A percentile compares a stretch with the other conserved stretches of the same genome.
These are phyloP conservation scores for Pachymerium ferrugineum DNA, from an alignment of 2,888 invertebrate genomes.

Conservation along the genomic window DNA sequence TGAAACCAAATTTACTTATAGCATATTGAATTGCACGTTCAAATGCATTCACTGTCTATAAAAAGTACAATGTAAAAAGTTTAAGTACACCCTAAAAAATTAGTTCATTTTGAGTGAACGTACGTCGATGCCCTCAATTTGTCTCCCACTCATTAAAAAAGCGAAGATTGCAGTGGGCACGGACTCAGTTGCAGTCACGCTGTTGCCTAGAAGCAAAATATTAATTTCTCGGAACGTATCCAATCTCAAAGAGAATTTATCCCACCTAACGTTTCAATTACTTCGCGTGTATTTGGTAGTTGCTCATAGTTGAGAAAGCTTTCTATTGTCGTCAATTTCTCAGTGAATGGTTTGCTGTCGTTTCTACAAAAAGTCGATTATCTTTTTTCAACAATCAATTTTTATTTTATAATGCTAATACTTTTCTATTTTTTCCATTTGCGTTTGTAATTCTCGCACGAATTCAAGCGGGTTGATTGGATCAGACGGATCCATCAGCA, in stretches of 20 bases:
- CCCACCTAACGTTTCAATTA: neutral
- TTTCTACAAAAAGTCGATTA: neutral
- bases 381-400: neutral
- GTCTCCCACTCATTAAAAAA: conserved; percentile 52
- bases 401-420: neutral
- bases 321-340: neutral
- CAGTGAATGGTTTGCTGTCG: neutral
- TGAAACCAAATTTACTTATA: conserved; percentile 47
- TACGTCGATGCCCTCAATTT: conserved; percentile 37
- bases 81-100: neutral
- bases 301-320: neutral
- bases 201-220: conserved; percentile 53
- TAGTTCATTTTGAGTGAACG: neutral
- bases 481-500: conserved; percentile 43
- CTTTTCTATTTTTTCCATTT: conserved; percentile 50
- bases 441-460: conserved; percentile 52
- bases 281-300: neutral
- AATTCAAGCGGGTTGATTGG: conserved; percentile 54
- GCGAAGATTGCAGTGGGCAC: conserved; percentile 68
- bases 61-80: conserved; percentile 16
- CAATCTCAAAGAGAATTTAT: neutral
- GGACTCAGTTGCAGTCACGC: conserved; percentile 60
- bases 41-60: conserved; percentile 45
- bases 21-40: conserved; percentile 63
- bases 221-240: neutral